Conservation (phyloP, 1,140 invertebrate genomes). For the Artemia franciscana region DNA sequence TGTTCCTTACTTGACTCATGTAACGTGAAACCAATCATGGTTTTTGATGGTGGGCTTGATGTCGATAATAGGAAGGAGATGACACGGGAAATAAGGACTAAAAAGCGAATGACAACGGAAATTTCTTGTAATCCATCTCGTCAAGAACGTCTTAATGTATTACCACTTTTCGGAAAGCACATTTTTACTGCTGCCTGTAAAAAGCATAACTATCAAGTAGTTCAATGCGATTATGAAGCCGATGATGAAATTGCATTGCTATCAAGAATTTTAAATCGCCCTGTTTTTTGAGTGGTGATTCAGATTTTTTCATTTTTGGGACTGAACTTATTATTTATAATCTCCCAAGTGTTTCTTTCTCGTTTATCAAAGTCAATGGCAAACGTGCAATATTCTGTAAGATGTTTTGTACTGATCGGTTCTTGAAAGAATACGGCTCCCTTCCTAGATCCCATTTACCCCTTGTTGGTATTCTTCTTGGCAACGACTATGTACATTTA, state of each 20-base stretch:
- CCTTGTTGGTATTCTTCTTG: slow-evolving; percentile 49
- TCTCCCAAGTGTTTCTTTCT: slow-evolving; percentile 26
- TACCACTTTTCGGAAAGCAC: slow-evolving; percentile 41
- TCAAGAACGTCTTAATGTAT: slow-evolving; percentile 21
- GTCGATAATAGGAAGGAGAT: slow-evolving; percentile 43
- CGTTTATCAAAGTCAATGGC: slow-evolving; percentile 1
- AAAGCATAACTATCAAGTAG: slow-evolving; percentile 34
- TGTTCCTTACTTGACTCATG: slow-evolving; percentile 44
- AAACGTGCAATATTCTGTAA: slow-evolving; percentile 29
- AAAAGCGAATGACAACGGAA: slow-evolving; percentile 30
- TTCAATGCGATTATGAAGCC: slow-evolving; percentile 57
- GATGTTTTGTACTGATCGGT: slow-evolving; percentile 42
- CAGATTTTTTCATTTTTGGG: slow-evolving; percentile 73
- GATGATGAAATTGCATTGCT: slow-evolving; percentile 57
- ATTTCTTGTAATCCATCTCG: slow-evolving; percentile 11
- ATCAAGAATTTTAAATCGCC: slow-evolving; percentile 46
- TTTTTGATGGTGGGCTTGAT: slow-evolving; percentile 54
- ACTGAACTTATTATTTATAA: slow-evolving; percentile 52
- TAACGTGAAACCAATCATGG: slow-evolving; percentile 42
- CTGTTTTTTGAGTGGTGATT: slow-evolving; percentile 67
- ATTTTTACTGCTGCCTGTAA: slow-evolving; percentile 40
- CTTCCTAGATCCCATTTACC: slow-evolving; percentile 39
- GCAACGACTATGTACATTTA: slow-evolving; percentile 61
- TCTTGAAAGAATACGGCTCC: slow-evolving; percentile 35
- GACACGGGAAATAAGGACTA: slow-evolving; percentile 35